Conservation (phyloP, 2,797 vertebrate genomes). For the Pseudocheirus occidentalis region DNA sequence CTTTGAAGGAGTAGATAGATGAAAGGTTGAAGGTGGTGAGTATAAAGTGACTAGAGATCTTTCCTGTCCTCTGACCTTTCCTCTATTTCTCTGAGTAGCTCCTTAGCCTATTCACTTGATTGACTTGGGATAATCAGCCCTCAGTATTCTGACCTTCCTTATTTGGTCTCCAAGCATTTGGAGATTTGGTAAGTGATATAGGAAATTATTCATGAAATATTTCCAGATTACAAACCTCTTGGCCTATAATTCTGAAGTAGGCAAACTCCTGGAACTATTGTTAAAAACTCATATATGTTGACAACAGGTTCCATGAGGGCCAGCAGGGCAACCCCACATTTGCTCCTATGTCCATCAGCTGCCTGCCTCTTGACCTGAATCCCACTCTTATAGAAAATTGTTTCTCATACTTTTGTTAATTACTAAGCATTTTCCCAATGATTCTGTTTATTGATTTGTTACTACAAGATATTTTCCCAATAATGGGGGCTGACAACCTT, state of each 20-base stretch:
- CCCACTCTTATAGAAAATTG: neutral
- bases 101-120: neutral
- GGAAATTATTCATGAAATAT: neutral
- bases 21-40: neutral
- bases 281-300: neutral
- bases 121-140: neutral
- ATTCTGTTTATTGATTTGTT: slow-evolving; percentile 18
- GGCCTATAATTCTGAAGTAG: neutral
- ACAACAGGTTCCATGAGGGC: neutral
- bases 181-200: neutral
- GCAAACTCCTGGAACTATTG: neutral
- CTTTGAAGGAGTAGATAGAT: neutral
- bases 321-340: neutral
- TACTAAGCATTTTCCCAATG: neutral
- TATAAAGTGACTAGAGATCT: neutral
- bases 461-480: neutral
- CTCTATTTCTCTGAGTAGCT: neutral
- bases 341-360: neutral
- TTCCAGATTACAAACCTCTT: neutral
- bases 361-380: slow-evolving; percentile 2
- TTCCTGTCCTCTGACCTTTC: neutral
- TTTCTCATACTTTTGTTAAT: slow-evolving; percentile 13
- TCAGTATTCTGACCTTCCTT: neutral
- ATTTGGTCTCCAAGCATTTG: neutral
- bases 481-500: neutral